phyloP scores from a whole-genome alignment of 2,113 vertebrate species.

The Pomatorhinus ruficollis region DNA sequence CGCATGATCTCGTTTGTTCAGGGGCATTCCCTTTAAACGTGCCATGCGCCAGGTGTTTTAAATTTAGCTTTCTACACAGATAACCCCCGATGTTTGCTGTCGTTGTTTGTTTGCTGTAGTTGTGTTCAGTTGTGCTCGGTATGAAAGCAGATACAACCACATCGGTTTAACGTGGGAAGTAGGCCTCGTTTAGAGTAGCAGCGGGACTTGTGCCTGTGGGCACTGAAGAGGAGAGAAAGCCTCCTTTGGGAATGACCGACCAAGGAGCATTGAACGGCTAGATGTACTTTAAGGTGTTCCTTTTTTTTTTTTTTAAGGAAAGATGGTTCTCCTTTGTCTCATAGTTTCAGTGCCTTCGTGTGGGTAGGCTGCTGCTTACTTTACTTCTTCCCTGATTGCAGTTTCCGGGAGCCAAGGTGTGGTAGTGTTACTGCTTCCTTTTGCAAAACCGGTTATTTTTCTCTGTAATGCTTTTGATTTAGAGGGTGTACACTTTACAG shows the following conservation, averaged over 20 bases:
- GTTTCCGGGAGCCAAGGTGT: constrained; percentile 48
- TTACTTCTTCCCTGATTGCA: not conserved
- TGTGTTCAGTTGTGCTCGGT: not conserved
- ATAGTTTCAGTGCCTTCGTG: not conserved
- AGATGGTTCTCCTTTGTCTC: not conserved
- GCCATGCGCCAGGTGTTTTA: not conserved
- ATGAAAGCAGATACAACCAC: accelerated
- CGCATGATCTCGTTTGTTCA: not conserved
- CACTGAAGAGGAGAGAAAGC: not conserved
- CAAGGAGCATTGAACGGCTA: not conserved
- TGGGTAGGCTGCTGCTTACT: not conserved
- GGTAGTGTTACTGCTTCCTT: constrained; percentile 36
- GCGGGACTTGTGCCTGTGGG: not conserved
- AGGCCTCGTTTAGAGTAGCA: not conserved
- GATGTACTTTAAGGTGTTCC: not conserved
- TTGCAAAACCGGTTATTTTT: constrained; percentile 44
- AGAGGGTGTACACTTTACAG: not conserved
- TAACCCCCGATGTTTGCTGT: not conserved
- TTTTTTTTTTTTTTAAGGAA: not conserved
- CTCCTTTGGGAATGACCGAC: not conserved
- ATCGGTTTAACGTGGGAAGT: accelerated
- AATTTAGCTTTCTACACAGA: not conserved
- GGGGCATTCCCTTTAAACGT: not conserved
- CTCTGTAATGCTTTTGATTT: constrained; percentile 3
- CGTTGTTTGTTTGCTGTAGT: not conserved